Conservation (phyloP, 2,888 invertebrate species). For the Coelinius sp. region DNA sequence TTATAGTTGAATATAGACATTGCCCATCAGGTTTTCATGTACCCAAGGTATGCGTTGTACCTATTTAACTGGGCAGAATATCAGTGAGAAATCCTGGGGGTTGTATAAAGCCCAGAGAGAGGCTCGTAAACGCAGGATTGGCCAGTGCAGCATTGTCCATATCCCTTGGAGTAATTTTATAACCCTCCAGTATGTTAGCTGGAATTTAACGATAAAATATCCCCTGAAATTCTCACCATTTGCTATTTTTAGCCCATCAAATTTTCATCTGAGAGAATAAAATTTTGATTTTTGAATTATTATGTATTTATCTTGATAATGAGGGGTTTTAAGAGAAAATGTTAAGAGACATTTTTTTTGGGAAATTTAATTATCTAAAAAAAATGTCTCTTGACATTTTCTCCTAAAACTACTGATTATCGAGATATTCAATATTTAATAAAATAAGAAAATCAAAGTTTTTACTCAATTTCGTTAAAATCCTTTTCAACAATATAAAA, state of each 20-base stretch:
- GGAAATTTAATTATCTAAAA: too few relatives aligned
- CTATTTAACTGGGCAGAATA: conserved; percentile 9
- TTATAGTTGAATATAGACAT: background rate
- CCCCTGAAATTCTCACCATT: conserved; percentile 5
- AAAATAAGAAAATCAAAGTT: too few relatives aligned
- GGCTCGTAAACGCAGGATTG: conserved; percentile 51
- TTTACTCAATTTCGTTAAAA: too few relatives aligned
- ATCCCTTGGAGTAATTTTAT: conserved; percentile 16
- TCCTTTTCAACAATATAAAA: background rate
- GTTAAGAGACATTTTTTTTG: too few relatives aligned
- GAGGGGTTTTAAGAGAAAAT: too few relatives aligned
- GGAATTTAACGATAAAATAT: conserved; percentile 9
- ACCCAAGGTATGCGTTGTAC: background rate
- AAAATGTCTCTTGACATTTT: too few relatives aligned
- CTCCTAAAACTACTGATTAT: too few relatives aligned
- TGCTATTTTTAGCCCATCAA: background rate
- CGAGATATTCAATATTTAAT: too few relatives aligned
- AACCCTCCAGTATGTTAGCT: conserved; percentile 7
- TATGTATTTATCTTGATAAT: too few relatives aligned
- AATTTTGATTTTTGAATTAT: too few relatives aligned
- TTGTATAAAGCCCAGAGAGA: too few relatives aligned
- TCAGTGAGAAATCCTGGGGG: conserved; percentile 11
- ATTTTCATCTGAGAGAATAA: too few relatives aligned
- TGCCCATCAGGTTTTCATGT: background rate
- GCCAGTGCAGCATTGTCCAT: conserved; percentile 45